phyloP scores from a whole-genome alignment of 2,888 invertebrate species.

The Melanargia galathea region DNA sequence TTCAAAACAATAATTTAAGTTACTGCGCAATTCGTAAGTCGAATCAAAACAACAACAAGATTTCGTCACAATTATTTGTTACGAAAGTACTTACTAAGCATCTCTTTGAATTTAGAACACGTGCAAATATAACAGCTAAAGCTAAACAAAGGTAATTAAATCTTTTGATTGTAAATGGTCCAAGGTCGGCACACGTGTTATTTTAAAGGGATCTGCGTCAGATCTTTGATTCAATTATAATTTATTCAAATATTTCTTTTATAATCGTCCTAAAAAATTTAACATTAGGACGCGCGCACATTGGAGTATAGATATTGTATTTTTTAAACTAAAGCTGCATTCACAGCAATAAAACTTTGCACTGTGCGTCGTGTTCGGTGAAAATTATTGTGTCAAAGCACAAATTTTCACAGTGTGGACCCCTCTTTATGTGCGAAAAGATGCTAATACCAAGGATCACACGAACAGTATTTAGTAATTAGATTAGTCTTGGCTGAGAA shows the following conservation, averaged over 20 bases:
- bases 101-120: slow-evolving; percentile 40
- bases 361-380: too few relatives aligned
- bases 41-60: slow-evolving; percentile 8
- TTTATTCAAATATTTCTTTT: slow-evolving; percentile 6
- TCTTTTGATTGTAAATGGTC: slow-evolving; percentile 51
- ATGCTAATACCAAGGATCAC: too few relatives aligned
- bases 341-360: too few relatives aligned
- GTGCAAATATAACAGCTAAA: slow-evolving; percentile 47
- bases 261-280: neutral
- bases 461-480: too few relatives aligned
- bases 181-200: slow-evolving; percentile 64
- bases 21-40: slow-evolving; percentile 12
- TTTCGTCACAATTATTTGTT: slow-evolving; percentile 15
- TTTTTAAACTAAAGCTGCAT: too few relatives aligned
- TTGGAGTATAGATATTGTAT: neutral
- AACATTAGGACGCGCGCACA: neutral
- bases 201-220: slow-evolving; percentile 30
- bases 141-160: slow-evolving; percentile 68
- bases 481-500: too few relatives aligned
- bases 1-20: too few relatives aligned
- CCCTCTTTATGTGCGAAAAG: too few relatives aligned
- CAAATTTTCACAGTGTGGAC: too few relatives aligned
- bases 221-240: slow-evolving; percentile 23
- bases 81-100: slow-evolving; percentile 16
- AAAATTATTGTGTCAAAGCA: too few relatives aligned